A percentile compares a stretch with the other conserved stretches of the same genome.
phyloP scores from a whole-genome alignment of 2,888 invertebrate genomes.

The Campoplex capitator region DNA sequence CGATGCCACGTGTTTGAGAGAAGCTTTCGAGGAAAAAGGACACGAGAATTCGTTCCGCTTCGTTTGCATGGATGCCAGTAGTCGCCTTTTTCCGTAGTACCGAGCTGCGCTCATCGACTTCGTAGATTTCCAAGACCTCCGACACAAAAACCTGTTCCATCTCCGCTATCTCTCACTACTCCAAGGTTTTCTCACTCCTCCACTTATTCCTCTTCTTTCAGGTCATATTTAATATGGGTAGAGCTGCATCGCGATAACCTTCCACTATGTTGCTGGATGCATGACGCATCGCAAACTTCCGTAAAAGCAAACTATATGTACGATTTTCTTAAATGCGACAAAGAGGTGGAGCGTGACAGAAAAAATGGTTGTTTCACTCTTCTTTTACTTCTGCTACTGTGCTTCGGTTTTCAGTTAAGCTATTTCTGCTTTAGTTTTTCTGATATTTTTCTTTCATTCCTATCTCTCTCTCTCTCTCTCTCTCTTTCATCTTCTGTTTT shows the following conservation, averaged over 20 bases:
- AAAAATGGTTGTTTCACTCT: conserved; percentile 1
- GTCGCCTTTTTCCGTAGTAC: conserved; percentile 58
- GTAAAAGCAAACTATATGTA: conserved; percentile 10
- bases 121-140: conserved; percentile 13
- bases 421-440: conserved; percentile 6
- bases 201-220: neutral
- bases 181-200: neutral
- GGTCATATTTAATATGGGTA: conserved; percentile 28
- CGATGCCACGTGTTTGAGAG: conserved; percentile 12
- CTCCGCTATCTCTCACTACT: neutral
- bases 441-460: neutral
- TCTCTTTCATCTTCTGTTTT: neutral
- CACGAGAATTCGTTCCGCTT: conserved; percentile 37
- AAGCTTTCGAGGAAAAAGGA: conserved; percentile 52
- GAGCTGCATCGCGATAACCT: conserved; percentile 53
- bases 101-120: conserved; percentile 43
- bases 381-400: conserved; percentile 5
- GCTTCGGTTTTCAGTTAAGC: neutral
- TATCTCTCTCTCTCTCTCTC: neutral
- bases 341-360: neutral
- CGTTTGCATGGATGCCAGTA: conserved; percentile 46
- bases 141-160: conserved; percentile 13
- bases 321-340: conserved; percentile 38
- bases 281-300: conserved; percentile 40
- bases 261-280: conserved; percentile 54